Evolutionary conservation across 2,888 invertebrate species (phyloP), one percentile per base, ranked within the genome.

Genomic region (Proisotoma minuta): DNA sequence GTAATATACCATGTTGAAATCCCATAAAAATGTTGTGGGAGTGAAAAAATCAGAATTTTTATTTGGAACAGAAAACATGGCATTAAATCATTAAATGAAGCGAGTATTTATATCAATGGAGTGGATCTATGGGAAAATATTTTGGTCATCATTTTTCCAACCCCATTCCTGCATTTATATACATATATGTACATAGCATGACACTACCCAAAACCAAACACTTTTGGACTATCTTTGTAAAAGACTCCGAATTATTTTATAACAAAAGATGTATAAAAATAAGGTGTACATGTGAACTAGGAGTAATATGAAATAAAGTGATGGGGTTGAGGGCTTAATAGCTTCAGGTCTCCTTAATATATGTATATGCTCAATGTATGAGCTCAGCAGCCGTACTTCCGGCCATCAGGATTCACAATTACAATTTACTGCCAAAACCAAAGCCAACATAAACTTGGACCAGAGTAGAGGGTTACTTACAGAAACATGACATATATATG

Each of bases 371-470:
- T 39, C 4, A 23, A 71, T 73, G 73, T 70, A 70, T 70, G 70
- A 64, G 66, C 68, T 71, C 70, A 71, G 66, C 68, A 71, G 70
- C 70, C 73, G 70, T 73, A 71, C 73, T 73, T 73, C 73, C 73
- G 73, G 73, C 70, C 70, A 71, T 71, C 70, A 71, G 63, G 34
- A 43, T 43, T 43, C 43, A 43, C 43, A 43, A 43, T 43, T 43
- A 43, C 43, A 43, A 43, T 43, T 43, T 43, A 43, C 43, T 18
- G 43, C n/a, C n/a, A n/a, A n/a, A n/a, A n/a, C n/a, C n/a, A n/a
- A 43, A 43, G 43, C 43, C 43, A 43, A 43, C 43, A 43, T 43
- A 43, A 43, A 43, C 43, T 20, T 43, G 43, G n/a, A n/a, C n/a
- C n/a, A n/a, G n/a, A n/a, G n/a, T n/a, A n/a, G n/a, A n/a, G n/a